These are phyloP conservation scores for Eremobia ochroleuca DNA, from an alignment of 2,888 invertebrate genomes.

Conservation along the genomic window DNA sequence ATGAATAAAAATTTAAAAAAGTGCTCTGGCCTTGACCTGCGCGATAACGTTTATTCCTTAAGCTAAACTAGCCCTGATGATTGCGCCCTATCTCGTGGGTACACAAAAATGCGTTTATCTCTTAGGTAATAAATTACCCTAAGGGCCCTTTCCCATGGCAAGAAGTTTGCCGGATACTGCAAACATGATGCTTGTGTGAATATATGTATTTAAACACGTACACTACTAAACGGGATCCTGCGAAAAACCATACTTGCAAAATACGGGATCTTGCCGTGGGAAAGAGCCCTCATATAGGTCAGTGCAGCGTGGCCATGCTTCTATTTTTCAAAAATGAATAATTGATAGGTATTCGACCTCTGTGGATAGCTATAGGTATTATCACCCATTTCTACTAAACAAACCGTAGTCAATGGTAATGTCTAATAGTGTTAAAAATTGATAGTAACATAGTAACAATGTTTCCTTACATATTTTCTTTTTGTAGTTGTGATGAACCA, in stretches of 20 bases:
- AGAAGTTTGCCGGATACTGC: too few relatives aligned
- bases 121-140: too few relatives aligned
- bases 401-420: slow-evolving; percentile 36
- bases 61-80: neutral
- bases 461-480: slow-evolving; percentile 71
- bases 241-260: too few relatives aligned
- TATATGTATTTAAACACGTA: too few relatives aligned
- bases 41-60: too few relatives aligned
- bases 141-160: too few relatives aligned
- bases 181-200: too few relatives aligned
- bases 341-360: slow-evolving; percentile 12
- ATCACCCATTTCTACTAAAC: neutral
- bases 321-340: neutral
- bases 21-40: too few relatives aligned
- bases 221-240: too few relatives aligned
- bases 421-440: slow-evolving; percentile 46
- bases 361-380: slow-evolving; percentile 5
- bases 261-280: too few relatives aligned
- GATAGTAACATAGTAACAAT: slow-evolving; percentile 60
- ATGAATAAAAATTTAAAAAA: too few relatives aligned
- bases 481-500: slow-evolving; percentile 82
- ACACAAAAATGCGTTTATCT: neutral
- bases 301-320: neutral
- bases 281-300: too few relatives aligned
- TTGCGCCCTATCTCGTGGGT: neutral